These are phyloP conservation scores for Serinus canaria DNA, from an alignment of 2,113 vertebrate genomes.

Conservation along the genomic window DNA sequence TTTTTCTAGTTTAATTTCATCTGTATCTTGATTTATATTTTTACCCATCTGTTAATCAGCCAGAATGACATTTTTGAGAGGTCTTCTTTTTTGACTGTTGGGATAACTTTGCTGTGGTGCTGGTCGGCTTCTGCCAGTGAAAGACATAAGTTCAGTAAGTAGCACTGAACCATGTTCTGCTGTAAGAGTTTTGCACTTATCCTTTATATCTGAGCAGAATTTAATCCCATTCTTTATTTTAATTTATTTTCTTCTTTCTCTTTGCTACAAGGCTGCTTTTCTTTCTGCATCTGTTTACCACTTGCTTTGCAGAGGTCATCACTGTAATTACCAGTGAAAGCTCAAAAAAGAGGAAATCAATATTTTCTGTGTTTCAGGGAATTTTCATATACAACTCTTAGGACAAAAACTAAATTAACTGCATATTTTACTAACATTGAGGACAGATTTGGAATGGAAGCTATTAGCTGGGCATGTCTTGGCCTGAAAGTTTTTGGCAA, in stretches of 20 bases:
- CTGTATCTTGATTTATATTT: neutral
- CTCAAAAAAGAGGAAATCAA: neutral
- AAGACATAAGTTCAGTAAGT: neutral
- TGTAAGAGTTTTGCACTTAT: neutral
- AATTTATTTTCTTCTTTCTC: neutral
- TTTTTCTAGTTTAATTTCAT: neutral
- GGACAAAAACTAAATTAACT: neutral
- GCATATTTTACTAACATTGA: neutral
- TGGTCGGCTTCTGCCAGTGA: neutral
- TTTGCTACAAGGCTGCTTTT: neutral
- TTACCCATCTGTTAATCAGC: neutral
- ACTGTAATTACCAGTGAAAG: neutral
- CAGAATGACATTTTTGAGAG: neutral
- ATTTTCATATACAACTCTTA: neutral
- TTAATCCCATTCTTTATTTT: neutral
- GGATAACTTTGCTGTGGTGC: neutral
- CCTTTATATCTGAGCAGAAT: neutral
- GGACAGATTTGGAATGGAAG: neutral
- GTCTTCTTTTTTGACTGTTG: neutral
- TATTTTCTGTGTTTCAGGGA: neutral
- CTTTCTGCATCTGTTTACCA: neutral
- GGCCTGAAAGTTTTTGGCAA: conserved; percentile 12
- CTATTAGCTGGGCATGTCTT: neutral
- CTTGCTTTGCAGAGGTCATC: neutral
- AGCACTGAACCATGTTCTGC: neutral